phyloP scores from a whole-genome alignment of 1,140 invertebrate genomes.

The Bombus soroeensis region DNA sequence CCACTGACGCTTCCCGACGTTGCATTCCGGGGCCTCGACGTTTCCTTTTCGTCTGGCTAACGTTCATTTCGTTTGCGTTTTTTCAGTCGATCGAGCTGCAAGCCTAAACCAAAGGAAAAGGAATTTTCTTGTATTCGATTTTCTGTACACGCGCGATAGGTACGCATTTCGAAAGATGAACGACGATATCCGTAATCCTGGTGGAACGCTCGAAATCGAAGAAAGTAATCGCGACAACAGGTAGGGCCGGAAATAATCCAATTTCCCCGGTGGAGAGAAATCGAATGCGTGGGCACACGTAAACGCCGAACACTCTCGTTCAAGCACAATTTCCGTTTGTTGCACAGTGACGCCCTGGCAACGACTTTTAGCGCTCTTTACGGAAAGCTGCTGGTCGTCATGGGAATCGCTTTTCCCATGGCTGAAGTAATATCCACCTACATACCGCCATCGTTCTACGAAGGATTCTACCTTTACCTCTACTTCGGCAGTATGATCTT shows the following conservation, averaged over 20 bases:
- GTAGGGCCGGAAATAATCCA: constrained; percentile 49
- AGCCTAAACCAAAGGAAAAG: too few relatives aligned
- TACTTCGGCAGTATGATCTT: constrained; percentile 96
- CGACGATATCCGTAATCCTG: neutral
- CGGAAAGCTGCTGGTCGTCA: constrained; percentile 95
- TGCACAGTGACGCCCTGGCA: constrained; percentile 89
- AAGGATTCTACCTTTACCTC: constrained; percentile 94
- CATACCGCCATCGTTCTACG: constrained; percentile 94
- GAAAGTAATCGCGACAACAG: constrained; percentile 15
- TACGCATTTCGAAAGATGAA: too few relatives aligned
- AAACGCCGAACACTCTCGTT: constrained; percentile 18
- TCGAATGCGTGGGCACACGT: constrained; percentile 8
- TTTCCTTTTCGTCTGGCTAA: constrained; percentile 14
- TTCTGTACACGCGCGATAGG: too few relatives aligned
- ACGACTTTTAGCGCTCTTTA: constrained; percentile 95
- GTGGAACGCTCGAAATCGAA: neutral
- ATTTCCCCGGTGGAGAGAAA: constrained; percentile 49
- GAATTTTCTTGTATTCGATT: too few relatives aligned
- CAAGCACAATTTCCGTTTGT: constrained; percentile 68
- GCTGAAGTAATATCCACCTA: constrained; percentile 96
- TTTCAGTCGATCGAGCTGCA: too few relatives aligned
- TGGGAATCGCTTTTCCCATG: constrained; percentile 97
- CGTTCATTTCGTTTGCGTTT: neutral
- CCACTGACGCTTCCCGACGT: constrained; percentile 47
- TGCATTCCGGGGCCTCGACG: neutral